Percentiles rank a stretch among this genome's conserved stretches.
These are phyloP conservation scores for Drosophila carrolli DNA, from an alignment of 1,140 invertebrate genomes.

Conservation along the genomic window DNA sequence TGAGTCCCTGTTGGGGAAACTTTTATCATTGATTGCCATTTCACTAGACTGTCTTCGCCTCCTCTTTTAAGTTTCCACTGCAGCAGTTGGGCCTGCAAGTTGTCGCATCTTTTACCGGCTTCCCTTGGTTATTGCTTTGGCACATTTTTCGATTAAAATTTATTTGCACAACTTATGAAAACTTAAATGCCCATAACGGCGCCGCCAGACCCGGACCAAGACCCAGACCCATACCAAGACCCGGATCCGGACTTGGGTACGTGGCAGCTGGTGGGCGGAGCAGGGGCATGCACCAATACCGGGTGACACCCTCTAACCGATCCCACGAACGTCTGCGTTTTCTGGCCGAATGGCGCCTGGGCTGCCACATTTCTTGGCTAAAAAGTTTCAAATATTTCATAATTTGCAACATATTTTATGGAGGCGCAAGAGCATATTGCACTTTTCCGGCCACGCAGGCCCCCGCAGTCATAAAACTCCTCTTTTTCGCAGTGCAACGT, in stretches of 20 bases:
- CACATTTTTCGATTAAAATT: constrained; percentile 82
- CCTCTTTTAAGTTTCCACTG: constrained; percentile 5
- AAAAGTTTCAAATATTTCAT: constrained; percentile 80
- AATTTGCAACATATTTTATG: constrained; percentile 80
- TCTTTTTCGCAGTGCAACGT: neutral
- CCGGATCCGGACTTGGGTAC: neutral
- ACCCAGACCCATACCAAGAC: neutral
- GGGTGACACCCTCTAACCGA: too few relatives aligned
- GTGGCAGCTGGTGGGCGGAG: neutral
- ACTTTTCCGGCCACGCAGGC: constrained; percentile 26
- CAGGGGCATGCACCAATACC: too few relatives aligned
- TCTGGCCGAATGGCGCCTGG: constrained; percentile 27
- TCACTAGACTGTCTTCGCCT: constrained; percentile 8
- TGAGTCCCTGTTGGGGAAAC: neutral
- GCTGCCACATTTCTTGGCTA: constrained; percentile 49
- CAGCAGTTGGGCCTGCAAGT: constrained; percentile 28
- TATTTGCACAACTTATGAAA: constrained; percentile 81
- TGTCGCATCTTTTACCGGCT: constrained; percentile 19
- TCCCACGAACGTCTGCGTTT: constrained; percentile 1
- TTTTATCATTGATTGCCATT: constrained; percentile 39
- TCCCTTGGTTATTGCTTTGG: constrained; percentile 60
- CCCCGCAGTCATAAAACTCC: neutral
- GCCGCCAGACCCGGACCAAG: constrained; percentile 10
- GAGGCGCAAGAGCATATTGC: constrained; percentile 52
- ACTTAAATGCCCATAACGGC: constrained; percentile 78